These are phyloP conservation scores for Eulemur albifrons DNA, from an alignment of 2,797 vertebrate species.

Conservation along the genomic window DNA sequence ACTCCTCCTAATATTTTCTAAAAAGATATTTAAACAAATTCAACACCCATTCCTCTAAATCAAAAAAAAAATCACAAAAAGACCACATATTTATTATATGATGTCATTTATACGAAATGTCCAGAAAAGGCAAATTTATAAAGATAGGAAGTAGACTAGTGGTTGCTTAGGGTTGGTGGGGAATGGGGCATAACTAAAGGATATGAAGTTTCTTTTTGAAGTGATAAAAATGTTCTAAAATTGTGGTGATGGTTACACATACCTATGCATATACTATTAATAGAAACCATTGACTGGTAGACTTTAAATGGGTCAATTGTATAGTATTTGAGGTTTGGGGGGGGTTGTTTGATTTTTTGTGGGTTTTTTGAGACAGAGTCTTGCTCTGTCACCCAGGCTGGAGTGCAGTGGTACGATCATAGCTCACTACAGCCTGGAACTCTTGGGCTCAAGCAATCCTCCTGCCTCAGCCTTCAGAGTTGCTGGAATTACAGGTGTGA, in stretches of 20 bases:
- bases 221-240: neutral
- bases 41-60: neutral
- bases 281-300: neutral
- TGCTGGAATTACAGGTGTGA: too few relatives aligned
- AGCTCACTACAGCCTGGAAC: neutral
- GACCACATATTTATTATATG: neutral
- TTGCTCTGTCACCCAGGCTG: neutral
- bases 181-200: neutral
- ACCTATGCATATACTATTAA: neutral
- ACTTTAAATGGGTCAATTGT: neutral
- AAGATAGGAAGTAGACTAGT: neutral
- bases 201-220: neutral
- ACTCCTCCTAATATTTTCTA: neutral
- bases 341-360: neutral
- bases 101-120: neutral
- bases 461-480: neutral
- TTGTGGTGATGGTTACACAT: neutral
- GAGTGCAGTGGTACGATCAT: neutral
- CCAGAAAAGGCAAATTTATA: neutral
- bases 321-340: neutral
- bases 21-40: neutral
- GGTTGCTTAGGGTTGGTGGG: neutral
- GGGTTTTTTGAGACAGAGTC: neutral
- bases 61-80: neutral
- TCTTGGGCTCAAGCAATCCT: neutral